Evolutionary conservation across 2,888 invertebrate species (phyloP), one percentile per base, ranked within the genome.

Genomic region (Dugesia japonica): DNA sequence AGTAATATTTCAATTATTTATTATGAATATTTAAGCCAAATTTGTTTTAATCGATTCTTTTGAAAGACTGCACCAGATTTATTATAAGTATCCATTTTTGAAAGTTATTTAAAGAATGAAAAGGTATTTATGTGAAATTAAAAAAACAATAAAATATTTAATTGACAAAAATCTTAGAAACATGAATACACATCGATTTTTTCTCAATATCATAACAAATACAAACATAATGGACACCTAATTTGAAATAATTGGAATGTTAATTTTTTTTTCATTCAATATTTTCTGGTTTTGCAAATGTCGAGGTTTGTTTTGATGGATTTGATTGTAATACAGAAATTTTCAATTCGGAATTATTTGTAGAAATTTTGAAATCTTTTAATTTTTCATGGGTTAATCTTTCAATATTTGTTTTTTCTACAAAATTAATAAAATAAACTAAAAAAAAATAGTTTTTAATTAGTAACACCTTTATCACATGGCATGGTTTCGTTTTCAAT

Each of bases 221-320:
- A 56, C 56, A 56, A 56, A 56, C 23, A 56, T 56, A 56, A 56
- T 56, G 56, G n/a, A 56, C 56, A 56, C 56, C 56, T 56, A 56
- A 56, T 13, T 13, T 38, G 9, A 13, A 38, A 38, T 13, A 38
- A 56, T 56, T 56, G 56, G 56, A 56, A 56, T 56, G 56, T 4
- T 9, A 31, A 31, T n/a, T n/a, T n/a, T n/a, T 38, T 38, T 38
- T 38, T 38, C 38, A 38, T 38, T 38, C 38, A 38, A 13, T 17
- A 13, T 38, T 38, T 56, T 56, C 56, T 56, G 4, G 4, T 56
- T 56, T 56, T 23, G n/a, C 7, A 4, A 4, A 9, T 23, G 23
- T 7, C 4, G 56, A 56, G n/a, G n/a, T 23, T 56, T 56, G 4
- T 13, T n/a, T 4, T 9, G 56, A 20, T 1, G 56, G 56, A 56